Evolutionary conservation across 2,113 vertebrate genomes (phyloP).

Genomic region (Motacilla tschutschensis): DNA sequence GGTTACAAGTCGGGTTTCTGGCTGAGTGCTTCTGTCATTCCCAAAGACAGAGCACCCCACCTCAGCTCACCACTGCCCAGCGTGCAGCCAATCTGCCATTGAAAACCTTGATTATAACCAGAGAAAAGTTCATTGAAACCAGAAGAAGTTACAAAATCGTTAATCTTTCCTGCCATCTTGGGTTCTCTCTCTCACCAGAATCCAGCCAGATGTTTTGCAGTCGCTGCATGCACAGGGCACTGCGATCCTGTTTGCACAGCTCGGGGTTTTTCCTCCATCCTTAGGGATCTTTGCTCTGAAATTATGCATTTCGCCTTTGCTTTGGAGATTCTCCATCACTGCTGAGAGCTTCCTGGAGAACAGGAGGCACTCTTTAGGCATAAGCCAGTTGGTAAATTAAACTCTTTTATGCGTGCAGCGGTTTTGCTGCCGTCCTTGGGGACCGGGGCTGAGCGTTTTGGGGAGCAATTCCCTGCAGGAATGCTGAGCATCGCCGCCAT

Average conservation of each 20-base stretch:
- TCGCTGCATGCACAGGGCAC: not conserved
- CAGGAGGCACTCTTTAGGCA: not conserved
- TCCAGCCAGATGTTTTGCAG: slow-evolving; percentile 46
- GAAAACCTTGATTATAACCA: slow-evolving; percentile 43
- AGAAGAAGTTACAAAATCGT: slow-evolving; percentile 33
- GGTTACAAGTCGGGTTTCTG: not conserved
- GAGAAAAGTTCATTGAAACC: slow-evolving; percentile 41
- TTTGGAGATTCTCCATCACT: not conserved
- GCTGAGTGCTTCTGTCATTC: slow-evolving; percentile 20
- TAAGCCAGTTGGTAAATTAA: not conserved
- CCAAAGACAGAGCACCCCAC: slow-evolving; percentile 31
- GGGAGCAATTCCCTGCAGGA: not conserved
- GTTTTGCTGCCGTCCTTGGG: not conserved
- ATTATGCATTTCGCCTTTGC: not conserved
- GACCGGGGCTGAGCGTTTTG: not conserved
- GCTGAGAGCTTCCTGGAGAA: not conserved
- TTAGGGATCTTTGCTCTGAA: not conserved
- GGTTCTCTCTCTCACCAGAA: not conserved
- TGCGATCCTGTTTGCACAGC: not conserved
- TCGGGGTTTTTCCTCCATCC: not conserved
- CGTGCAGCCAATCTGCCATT: slow-evolving; percentile 10
- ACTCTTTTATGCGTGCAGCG: not conserved
- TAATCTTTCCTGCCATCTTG: slow-evolving; percentile 48
- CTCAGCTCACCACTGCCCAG: slow-evolving; percentile 40
- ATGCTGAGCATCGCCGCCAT: not conserved